phyloP scores from a whole-genome alignment of 2,113 vertebrate genomes.

The Gila orcuttii region DNA sequence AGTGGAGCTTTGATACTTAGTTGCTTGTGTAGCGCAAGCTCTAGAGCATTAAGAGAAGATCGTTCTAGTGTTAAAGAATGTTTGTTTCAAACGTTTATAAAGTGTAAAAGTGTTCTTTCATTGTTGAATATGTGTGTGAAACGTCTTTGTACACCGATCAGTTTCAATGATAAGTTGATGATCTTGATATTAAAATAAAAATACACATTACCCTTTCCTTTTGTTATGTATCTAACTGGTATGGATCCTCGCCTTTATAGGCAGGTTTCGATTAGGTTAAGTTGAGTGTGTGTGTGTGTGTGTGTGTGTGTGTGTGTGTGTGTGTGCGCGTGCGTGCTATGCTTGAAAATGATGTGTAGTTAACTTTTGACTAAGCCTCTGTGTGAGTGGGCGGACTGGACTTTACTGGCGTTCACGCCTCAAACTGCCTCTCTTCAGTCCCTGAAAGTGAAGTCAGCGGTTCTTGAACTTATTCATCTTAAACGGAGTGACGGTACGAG shows the following conservation, averaged over 20 bases:
- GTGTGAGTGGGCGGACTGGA: background rate
- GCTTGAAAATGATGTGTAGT: background rate
- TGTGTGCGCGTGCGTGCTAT: background rate
- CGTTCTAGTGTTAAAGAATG: background rate
- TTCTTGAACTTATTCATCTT: background rate
- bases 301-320: background rate
- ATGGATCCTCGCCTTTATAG: background rate
- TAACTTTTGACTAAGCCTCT: no score
- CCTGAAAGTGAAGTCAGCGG: background rate
- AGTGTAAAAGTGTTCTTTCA: background rate
- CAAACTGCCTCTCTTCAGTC: background rate
- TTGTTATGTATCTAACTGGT: background rate
- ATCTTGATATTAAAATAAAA: background rate
- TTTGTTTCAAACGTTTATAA: background rate
- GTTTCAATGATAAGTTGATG: background rate
- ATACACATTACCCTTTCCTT: background rate
- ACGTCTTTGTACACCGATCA: background rate
- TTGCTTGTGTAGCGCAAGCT: background rate
- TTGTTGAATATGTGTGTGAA: background rate
- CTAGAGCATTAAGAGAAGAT: background rate
- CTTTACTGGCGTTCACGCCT: background rate
- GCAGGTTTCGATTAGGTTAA: background rate
- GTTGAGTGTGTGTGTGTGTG: background rate
- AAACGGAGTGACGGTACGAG: background rate
- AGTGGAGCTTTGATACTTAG: constrained; percentile 54